Percentiles rank a stretch among this genome's conserved stretches.
Evolutionary conservation across 1,140 invertebrate genomes (phyloP).

Genomic region (Scylla paramamosain): DNA sequence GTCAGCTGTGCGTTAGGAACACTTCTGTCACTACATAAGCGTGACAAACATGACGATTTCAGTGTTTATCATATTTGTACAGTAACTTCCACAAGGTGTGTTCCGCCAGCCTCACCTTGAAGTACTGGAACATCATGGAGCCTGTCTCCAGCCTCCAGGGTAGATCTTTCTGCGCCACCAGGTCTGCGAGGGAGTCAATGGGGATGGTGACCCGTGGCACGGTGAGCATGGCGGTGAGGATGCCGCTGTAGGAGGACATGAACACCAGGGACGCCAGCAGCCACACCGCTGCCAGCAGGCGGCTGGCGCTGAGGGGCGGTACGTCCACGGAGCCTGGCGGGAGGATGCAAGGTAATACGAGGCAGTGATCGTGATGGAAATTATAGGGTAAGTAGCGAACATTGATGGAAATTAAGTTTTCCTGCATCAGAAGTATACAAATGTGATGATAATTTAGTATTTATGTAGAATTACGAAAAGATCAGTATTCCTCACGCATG

Average conservation of each 20-base stretch:
- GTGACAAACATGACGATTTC: too few species aligned
- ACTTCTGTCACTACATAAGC: too few species aligned
- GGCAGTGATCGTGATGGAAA: not conserved
- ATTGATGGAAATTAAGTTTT: too few species aligned
- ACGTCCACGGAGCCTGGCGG: not conserved
- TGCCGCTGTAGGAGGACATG: slow-evolving; percentile 36
- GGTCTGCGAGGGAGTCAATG: slow-evolving; percentile 51
- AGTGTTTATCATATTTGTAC: too few species aligned
- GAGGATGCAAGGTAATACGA: not conserved
- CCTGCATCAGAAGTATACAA: too few species aligned
- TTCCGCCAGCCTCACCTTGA: not conserved
- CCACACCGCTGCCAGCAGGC: not conserved
- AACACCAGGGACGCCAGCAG: slow-evolving; percentile 37
- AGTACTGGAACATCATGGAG: not conserved
- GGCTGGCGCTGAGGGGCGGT: not conserved
- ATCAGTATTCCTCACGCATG: too few species aligned
- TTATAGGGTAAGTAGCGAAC: not conserved
- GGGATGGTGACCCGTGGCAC: slow-evolving; percentile 52
- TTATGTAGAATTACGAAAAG: too few species aligned
- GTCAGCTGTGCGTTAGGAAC: too few species aligned
- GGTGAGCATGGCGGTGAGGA: slow-evolving; percentile 51
- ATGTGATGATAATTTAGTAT: too few species aligned
- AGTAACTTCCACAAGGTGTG: too few species aligned
- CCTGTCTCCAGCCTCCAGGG: slow-evolving; percentile 35
- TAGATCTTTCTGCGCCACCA: slow-evolving; percentile 29